A percentile compares a stretch with the other conserved stretches of the same genome.
These are phyloP conservation scores for Varecia variegata DNA, from an alignment of 2,797 vertebrate species.

Conservation along the genomic window DNA sequence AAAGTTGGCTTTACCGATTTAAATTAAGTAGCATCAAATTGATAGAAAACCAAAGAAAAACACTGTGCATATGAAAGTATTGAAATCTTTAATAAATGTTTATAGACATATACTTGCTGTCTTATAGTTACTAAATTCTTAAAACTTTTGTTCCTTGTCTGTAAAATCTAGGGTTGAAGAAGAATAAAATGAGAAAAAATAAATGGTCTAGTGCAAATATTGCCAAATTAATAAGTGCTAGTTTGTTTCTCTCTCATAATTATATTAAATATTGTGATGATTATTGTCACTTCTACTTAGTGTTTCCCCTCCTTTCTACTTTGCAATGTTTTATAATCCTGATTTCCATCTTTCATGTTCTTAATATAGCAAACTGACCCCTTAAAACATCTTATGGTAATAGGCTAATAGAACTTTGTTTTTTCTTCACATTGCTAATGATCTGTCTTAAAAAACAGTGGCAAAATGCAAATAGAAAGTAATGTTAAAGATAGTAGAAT, in stretches of 20 bases:
- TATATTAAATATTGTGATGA: slow-evolving; percentile 30
- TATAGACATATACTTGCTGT: not conserved
- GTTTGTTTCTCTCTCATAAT: not conserved
- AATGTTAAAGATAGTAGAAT: not conserved
- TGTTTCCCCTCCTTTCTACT: not conserved
- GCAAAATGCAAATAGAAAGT: slow-evolving; percentile 27
- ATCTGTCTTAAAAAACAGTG: not conserved
- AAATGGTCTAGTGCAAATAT: not conserved
- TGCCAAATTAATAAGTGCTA: not conserved
- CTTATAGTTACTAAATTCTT: not conserved
- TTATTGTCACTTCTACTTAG: not conserved
- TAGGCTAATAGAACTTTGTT: slow-evolving; percentile 23
- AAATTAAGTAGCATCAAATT: slow-evolving; percentile 4
- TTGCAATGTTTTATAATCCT: not conserved
- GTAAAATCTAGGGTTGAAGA: not conserved
- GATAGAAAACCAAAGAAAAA: not conserved
- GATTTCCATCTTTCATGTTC: slow-evolving; percentile 3
- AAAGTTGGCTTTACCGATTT: slow-evolving; percentile 9
- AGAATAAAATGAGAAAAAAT: not conserved
- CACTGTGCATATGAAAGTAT: not conserved
- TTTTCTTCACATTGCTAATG: not conserved
- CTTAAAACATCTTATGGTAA: not conserved
- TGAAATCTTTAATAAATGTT: slow-evolving; percentile 19
- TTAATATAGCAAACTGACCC: not conserved
- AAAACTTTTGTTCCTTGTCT: not conserved